A percentile compares a stretch with the other conserved stretches of the same genome.
phyloP scores from a whole-genome alignment of 2,888 invertebrate species.

The Bembecia ichneumoniformis region DNA sequence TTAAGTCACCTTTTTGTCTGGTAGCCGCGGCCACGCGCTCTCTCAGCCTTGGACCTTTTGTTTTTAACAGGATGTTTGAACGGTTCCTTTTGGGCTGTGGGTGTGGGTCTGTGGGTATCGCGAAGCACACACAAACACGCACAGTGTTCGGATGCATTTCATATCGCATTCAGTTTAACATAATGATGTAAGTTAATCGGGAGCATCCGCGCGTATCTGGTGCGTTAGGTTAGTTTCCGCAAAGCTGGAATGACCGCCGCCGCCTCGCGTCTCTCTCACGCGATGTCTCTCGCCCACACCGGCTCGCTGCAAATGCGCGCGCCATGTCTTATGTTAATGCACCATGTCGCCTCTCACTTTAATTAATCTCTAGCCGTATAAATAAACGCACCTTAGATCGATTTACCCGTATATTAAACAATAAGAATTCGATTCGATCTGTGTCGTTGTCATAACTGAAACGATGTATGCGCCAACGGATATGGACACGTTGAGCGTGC shows the following conservation, averaged over 20 bases:
- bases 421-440: constrained; percentile 15
- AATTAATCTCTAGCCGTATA: constrained; percentile 68
- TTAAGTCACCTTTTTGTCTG: constrained; percentile 49
- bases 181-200: not conserved
- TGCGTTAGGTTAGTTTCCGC: constrained; percentile 4
- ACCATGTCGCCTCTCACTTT: constrained; percentile 59
- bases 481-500: not conserved
- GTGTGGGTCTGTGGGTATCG: too few relatives aligned
- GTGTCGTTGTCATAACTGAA: not conserved
- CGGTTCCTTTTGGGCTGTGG: not conserved
- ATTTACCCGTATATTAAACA: constrained; percentile 48
- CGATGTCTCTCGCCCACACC: constrained; percentile 46
- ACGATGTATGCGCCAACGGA: not conserved
- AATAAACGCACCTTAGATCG: constrained; percentile 55
- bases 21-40: constrained; percentile 29
- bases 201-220: not conserved
- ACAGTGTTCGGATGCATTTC: not conserved
- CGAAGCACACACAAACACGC: too few relatives aligned
- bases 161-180: not conserved
- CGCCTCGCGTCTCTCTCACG: constrained; percentile 18
- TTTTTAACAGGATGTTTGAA: constrained; percentile 14
- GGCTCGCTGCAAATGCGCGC: constrained; percentile 59
- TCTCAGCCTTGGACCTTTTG: constrained; percentile 9
- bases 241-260: constrained; percentile 1
- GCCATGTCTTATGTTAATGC: constrained; percentile 71